Base-by-base conservation (phyloP, 2,888 invertebrate species). In the Amphipoea oculea region DNA sequence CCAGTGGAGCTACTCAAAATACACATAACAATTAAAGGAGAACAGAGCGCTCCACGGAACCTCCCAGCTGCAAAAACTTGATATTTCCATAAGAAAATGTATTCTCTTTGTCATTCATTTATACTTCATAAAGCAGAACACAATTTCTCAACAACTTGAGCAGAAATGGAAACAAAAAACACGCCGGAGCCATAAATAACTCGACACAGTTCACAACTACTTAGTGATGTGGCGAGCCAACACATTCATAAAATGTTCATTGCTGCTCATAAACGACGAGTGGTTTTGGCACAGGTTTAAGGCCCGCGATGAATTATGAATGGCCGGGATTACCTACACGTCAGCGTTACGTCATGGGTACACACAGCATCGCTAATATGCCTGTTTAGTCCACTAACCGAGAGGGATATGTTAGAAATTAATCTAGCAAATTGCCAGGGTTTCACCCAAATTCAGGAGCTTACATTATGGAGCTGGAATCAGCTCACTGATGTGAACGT, bases 81-180 rank as follows among this genome's bases (percentile, higher is more conserved):
- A 74, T 76, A 89, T 89, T 89, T 82, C 79, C 85, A 87, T 84
- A 85, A 85, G 80, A 79, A 88, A 86, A 89, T 85, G 69, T 87
- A 85, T 89, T 89, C 89, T 81, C 80, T 89, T 89, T 88, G 86
- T 88, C 79, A 86, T 88, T 88, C 86, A 88, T 88, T 79, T 86
- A 82, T 77, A 83, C 78, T 86, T 83, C 75, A 79, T 79, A 78
- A 77, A 79, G 65, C 76, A 76, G 71, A 80, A 81, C 77, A 82
- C 67, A 81, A 81, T 88, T 77, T 76, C 82, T 81, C 72, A 76
- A 78, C 79, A 77, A 82, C 79, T 86, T 80, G 70, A 75, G 79
- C 78, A 66, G 71, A 78, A 81, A 72, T 67, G 79, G 73, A 76
- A 88, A 79, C 79, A 78, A 88, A 86, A 86, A 89, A 79, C 70